A percentile compares a stretch with the other conserved stretches of the same genome.
phyloP scores from a whole-genome alignment of 2,888 invertebrate genomes.

The Cheilosia urbana region DNA sequence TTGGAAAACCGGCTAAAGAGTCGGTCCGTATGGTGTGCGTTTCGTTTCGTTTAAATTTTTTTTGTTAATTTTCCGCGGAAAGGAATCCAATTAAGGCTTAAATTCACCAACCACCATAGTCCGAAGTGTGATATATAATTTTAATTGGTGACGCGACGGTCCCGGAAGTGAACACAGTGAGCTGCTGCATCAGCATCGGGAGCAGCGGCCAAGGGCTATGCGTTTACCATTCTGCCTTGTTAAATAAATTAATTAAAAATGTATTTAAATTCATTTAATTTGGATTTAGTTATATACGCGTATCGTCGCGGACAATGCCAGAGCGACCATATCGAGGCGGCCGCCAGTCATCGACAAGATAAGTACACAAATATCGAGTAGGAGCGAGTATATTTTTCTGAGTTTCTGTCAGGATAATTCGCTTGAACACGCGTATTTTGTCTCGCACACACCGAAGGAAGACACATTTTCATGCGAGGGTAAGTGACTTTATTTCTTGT shows the following conservation, averaged over 20 bases:
- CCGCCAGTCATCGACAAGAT: slow-evolving; percentile 61
- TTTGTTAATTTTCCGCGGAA: slow-evolving; percentile 44
- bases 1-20: slow-evolving; percentile 21
- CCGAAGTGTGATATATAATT: slow-evolving; percentile 68
- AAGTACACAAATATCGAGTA: slow-evolving; percentile 18
- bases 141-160: slow-evolving; percentile 70
- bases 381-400: slow-evolving; percentile 5
- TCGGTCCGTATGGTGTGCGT: slow-evolving; percentile 15
- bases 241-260: slow-evolving; percentile 75
- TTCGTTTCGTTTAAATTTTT: slow-evolving; percentile 6
- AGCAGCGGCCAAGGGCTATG: slow-evolving; percentile 14
- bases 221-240: slow-evolving; percentile 55
- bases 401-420: slow-evolving; percentile 7
- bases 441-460: too few relatives aligned
- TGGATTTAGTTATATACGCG: slow-evolving; percentile 70
- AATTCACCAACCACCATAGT: slow-evolving; percentile 48
- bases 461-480: too few relatives aligned
- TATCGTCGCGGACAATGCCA: slow-evolving; percentile 23
- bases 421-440: slow-evolving; percentile 9
- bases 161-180: slow-evolving; percentile 26
- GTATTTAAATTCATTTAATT: slow-evolving; percentile 74
- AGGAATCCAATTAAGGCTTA: slow-evolving; percentile 71
- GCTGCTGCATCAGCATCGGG: not conserved
- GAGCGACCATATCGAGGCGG: slow-evolving; percentile 28
- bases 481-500: too few relatives aligned